Conservation (phyloP, 1,140 invertebrate genomes). For the Lycorma delicatula region DNA sequence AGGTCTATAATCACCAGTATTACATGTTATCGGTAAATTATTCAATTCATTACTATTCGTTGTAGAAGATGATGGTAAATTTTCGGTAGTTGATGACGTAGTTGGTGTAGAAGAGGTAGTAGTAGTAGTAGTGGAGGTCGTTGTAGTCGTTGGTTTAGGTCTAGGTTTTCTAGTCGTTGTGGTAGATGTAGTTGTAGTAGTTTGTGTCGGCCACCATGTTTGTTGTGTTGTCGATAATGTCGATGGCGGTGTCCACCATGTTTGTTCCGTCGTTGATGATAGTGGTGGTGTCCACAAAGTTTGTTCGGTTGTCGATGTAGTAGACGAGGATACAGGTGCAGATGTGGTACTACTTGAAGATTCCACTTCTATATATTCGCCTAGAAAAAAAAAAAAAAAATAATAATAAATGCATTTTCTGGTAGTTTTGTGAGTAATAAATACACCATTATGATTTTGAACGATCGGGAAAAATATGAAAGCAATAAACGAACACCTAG, state of each 20-base stretch:
- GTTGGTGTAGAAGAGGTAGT: constrained; percentile 31
- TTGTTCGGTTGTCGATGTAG: not conserved
- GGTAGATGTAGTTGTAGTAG: constrained; percentile 31
- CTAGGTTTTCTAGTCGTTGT: constrained; percentile 28
- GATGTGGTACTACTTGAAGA: not conserved
- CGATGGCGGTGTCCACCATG: not conserved
- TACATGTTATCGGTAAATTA: constrained; percentile 39
- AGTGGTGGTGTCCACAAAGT: not conserved
- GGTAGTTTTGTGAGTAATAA: too few relatives aligned
- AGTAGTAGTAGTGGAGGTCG: constrained; percentile 22
- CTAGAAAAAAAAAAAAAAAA: not conserved
- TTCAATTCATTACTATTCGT: not conserved
- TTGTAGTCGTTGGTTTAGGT: constrained; percentile 20
- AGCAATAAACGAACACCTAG: too few relatives aligned
- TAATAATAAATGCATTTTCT: too few relatives aligned
- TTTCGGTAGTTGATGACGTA: constrained; percentile 28
- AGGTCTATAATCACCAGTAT: constrained; percentile 51
- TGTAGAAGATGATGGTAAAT: not conserved
- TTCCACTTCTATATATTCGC: not conserved
- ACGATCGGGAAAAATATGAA: too few relatives aligned
- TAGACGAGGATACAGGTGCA: not conserved
- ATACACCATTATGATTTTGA: too few relatives aligned
- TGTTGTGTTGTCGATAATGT: constrained; percentile 18
- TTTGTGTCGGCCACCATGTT: constrained; percentile 27
- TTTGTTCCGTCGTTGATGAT: not conserved